phyloP scores from a whole-genome alignment of 1,140 invertebrate species.

The Portunus trituberculatus region DNA sequence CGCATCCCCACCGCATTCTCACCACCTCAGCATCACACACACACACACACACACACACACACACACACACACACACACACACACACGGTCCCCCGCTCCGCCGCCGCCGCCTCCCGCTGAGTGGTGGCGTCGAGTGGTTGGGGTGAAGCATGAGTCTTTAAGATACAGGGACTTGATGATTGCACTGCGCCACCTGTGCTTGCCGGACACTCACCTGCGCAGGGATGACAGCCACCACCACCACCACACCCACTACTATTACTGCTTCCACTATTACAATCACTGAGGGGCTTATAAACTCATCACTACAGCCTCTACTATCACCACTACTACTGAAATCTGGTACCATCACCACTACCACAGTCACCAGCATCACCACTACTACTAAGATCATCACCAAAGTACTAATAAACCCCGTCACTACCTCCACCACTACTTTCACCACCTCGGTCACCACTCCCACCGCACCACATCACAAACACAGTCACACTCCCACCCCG shows the following conservation, averaged over 20 bases:
- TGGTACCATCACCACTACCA: not conserved
- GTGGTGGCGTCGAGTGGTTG: no score
- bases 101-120: not conserved
- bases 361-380: not conserved
- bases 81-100: not conserved
- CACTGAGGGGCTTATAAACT: no score
- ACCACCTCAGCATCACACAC: not conserved
- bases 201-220: not conserved
- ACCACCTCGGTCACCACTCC: not conserved
- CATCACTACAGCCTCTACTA: no score
- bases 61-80: constrained; percentile 6
- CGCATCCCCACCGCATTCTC: not conserved
- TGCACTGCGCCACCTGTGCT: not conserved
- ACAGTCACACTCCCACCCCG: not conserved
- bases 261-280: not conserved
- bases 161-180: not conserved
- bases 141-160: no score
- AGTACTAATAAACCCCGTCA: not conserved
- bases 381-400: not conserved
- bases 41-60: not conserved
- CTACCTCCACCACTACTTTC: not conserved
- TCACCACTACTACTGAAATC: no score
- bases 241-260: not conserved
- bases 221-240: not conserved
- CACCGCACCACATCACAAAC: not conserved